These are phyloP conservation scores for Hirtodrosophila trivittata DNA, from an alignment of 2,888 invertebrate genomes.

Conservation along the genomic window DNA sequence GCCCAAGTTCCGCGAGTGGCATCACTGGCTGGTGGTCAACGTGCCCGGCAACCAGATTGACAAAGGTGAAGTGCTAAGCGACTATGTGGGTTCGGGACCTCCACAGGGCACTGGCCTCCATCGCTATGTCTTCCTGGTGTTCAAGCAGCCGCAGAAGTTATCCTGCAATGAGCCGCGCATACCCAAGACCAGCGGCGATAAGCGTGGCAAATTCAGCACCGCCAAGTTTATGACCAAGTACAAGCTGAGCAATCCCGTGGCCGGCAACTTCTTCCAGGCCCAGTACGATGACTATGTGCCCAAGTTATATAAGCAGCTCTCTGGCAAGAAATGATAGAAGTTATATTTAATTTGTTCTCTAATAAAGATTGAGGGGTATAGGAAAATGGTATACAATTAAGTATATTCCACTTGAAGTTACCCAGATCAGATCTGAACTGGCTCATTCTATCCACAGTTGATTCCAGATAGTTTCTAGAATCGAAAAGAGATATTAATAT, in stretches of 20 bases:
- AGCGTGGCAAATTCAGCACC: conserved; percentile 87
- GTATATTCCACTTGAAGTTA: too few species aligned
- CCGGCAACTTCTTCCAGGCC: conserved; percentile 82
- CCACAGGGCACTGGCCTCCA: conserved; percentile 90
- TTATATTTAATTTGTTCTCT: background rate
- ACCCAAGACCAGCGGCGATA: conserved; percentile 83
- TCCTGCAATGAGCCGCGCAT: conserved; percentile 85
- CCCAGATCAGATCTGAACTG: background rate
- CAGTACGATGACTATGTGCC: conserved; percentile 84
- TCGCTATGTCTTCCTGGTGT: conserved; percentile 91
- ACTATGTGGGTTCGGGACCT: conserved; percentile 94
- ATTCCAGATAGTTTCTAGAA: background rate
- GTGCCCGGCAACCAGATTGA: conserved; percentile 90
- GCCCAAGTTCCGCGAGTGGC: conserved; percentile 93
- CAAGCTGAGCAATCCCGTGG: conserved; percentile 86
- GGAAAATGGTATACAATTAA: too few species aligned
- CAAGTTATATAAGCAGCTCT: conserved; percentile 83
- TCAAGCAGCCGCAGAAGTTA: conserved; percentile 88
- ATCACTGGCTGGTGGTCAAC: conserved; percentile 96
- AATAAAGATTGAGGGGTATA: too few species aligned
- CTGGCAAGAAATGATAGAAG: conserved; percentile 85
- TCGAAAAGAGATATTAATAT: too few species aligned
- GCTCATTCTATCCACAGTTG: too few species aligned
- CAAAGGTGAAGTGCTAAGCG: conserved; percentile 90
- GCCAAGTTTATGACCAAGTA: conserved; percentile 91